A percentile compares a stretch with the other conserved stretches of the same genome.
phyloP scores from a whole-genome alignment of 2,888 invertebrate genomes.

The Tenthredo mesomela region DNA sequence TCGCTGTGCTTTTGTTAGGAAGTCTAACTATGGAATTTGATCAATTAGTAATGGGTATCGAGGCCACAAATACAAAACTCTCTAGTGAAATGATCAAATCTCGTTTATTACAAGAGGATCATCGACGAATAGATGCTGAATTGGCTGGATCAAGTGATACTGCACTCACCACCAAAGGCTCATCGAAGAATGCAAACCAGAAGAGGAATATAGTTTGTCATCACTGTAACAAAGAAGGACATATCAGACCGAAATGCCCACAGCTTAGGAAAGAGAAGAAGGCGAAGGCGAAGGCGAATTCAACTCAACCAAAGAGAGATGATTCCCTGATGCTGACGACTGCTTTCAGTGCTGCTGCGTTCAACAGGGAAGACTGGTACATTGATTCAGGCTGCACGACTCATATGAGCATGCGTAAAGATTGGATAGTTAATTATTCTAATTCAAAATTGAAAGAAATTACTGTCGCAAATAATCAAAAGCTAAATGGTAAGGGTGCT shows the following conservation, averaged over 20 bases:
- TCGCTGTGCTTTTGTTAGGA: slow-evolving; percentile 59
- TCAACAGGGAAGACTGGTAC: slow-evolving; percentile 73
- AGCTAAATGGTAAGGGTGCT: slow-evolving; percentile 44
- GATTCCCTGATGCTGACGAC: not conserved
- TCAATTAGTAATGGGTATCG: slow-evolving; percentile 56
- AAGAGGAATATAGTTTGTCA: not conserved
- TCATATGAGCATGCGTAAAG: slow-evolving; percentile 60
- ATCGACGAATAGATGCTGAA: not conserved
- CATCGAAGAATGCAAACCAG: not conserved
- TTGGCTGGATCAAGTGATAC: not conserved
- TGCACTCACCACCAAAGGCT: not conserved
- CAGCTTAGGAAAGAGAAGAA: not conserved
- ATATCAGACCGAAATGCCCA: not conserved
- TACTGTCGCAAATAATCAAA: slow-evolving; percentile 56
- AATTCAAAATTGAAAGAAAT: slow-evolving; percentile 43
- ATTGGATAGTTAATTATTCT: slow-evolving; percentile 7
- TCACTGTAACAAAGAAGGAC: not conserved
- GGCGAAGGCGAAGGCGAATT: not conserved
- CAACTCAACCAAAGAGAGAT: not conserved
- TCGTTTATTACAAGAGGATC: slow-evolving; percentile 32
- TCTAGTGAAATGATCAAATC: slow-evolving; percentile 49
- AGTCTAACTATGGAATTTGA: slow-evolving; percentile 56
- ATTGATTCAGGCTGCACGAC: slow-evolving; percentile 67
- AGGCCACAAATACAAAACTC: not conserved
- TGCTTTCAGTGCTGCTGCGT: slow-evolving; percentile 74